A percentile compares a stretch with the other conserved stretches of the same genome.
Evolutionary conservation across 1,140 invertebrate species (phyloP).

Genomic region (Hylaeus volcanicus): DNA sequence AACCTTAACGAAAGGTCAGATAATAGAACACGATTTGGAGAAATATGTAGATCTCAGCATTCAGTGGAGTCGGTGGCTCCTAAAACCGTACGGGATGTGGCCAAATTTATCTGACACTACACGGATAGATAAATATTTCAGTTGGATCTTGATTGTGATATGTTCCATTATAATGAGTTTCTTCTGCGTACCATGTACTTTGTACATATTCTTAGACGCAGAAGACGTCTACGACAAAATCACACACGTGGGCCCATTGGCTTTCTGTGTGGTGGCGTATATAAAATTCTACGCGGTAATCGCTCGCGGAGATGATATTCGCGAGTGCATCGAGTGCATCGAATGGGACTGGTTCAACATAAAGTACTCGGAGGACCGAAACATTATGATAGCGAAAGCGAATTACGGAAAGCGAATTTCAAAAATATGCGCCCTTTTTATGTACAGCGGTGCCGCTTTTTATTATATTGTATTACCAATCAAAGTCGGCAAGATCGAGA

Average conservation of each 20-base stretch:
- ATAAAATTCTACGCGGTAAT: constrained; percentile 63
- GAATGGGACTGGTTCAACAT: constrained; percentile 65
- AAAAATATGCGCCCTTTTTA: constrained; percentile 24
- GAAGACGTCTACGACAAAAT: constrained; percentile 55
- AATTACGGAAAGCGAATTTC: constrained; percentile 23
- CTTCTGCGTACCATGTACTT: background rate
- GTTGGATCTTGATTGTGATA: background rate
- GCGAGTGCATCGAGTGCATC: constrained; percentile 59
- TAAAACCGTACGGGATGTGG: constrained; percentile 49
- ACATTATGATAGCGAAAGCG: constrained; percentile 38
- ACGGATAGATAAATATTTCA: background rate
- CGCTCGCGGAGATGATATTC: constrained; percentile 50
- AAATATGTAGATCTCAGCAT: constrained; percentile 12
- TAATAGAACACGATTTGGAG: constrained; percentile 5
- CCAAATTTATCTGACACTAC: background rate
- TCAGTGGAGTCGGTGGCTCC: constrained; percentile 33
- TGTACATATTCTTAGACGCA: constrained; percentile 39
- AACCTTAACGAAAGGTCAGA: background rate
- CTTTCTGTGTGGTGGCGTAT: constrained; percentile 65
- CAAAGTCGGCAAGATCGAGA: background rate
- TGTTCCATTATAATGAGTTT: background rate
- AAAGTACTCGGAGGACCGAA: background rate
- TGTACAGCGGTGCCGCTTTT: constrained; percentile 30
- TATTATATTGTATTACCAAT: constrained; percentile 36
- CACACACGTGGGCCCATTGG: constrained; percentile 65